These are phyloP conservation scores for Allobates femoralis DNA, from an alignment of 2,797 vertebrate genomes.

Conservation along the genomic window DNA sequence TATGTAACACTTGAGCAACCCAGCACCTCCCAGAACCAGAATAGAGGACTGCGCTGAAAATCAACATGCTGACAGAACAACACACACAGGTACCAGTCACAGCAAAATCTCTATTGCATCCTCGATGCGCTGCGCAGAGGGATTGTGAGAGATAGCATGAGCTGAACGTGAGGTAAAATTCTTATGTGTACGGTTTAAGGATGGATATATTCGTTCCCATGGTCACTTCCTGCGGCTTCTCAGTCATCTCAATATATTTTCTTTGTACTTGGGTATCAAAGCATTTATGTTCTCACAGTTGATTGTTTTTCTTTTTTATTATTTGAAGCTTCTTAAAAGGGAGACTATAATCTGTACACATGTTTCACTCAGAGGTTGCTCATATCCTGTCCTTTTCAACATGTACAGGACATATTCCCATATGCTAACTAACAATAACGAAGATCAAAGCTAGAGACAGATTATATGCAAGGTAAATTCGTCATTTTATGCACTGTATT, in stretches of 20 bases:
- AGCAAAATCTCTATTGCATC: too few relatives aligned
- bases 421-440: constrained; percentile 53
- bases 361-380: constrained; percentile 9
- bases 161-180: not conserved
- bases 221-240: constrained; percentile 59
- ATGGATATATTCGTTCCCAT: constrained; percentile 34
- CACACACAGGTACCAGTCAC: too few relatives aligned
- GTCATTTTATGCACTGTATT: not conserved
- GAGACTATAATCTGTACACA: constrained; percentile 21
- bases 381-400: constrained; percentile 47
- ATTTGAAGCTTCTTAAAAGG: constrained; percentile 45
- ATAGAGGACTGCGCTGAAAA: too few relatives aligned
- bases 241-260: constrained; percentile 67
- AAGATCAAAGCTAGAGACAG: constrained; percentile 38
- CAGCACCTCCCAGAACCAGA: too few relatives aligned
- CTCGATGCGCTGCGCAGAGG: too few relatives aligned
- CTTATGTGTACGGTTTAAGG: not conserved
- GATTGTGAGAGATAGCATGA: too few relatives aligned
- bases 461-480: not conserved
- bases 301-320: constrained; percentile 66
- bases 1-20: too few relatives aligned
- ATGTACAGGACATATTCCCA: constrained; percentile 40
- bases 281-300: constrained; percentile 64
- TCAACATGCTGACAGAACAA: too few relatives aligned
- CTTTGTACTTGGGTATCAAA: constrained; percentile 68